Evolutionary conservation across 2,797 vertebrate species (phyloP), one percentile per base, ranked within the genome.

Genomic region (Argyrosomus regius): DNA sequence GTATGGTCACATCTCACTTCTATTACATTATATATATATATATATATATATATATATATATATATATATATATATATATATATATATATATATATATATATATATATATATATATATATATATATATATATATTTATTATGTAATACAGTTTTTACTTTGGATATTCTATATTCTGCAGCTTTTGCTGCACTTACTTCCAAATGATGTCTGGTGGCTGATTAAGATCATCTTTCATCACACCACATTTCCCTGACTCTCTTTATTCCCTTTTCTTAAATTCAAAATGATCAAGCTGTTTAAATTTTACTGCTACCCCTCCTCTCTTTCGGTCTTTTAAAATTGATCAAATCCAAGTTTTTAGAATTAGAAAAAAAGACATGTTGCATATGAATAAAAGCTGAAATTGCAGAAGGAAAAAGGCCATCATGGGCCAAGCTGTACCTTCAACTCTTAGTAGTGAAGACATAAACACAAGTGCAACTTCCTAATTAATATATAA

Each of bases 191-290:
- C 11, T 54, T 45, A 20, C 53, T 13, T 66, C 48, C 24, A 28
- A 20, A 26, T 54, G 20, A 52, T 53, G n/a, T 58, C 18, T 52
- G 18, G 52, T 45, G 31, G 22, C 53, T 66, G 39, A 53, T 56
- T 49, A 48, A 48, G 10, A 75, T 70, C 72, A 69, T 31, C 11
- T 52, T 75, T 70, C 14, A 58, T 62, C 31, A 17, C 26, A 22
- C 22, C 31, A 6, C 28, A 6, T 41, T 1, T 67, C 13, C 17
- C 61, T 26, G 1, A 43, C 24, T 52, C 46, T 24, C 1, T 48
- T 49, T 53, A 3, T 61, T 24, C 35, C 13, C 4, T 53, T 28
- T 46, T 22, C 49, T 71, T 13, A 39, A 50, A 60, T 35, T 75
- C 12, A 20, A 43, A 64, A 66, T 64, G 0, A 56, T 56, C 3